phyloP scores from a whole-genome alignment of 37 sponge, comb jelly and placozoan genomes.

The Oscarella lobularis region DNA sequence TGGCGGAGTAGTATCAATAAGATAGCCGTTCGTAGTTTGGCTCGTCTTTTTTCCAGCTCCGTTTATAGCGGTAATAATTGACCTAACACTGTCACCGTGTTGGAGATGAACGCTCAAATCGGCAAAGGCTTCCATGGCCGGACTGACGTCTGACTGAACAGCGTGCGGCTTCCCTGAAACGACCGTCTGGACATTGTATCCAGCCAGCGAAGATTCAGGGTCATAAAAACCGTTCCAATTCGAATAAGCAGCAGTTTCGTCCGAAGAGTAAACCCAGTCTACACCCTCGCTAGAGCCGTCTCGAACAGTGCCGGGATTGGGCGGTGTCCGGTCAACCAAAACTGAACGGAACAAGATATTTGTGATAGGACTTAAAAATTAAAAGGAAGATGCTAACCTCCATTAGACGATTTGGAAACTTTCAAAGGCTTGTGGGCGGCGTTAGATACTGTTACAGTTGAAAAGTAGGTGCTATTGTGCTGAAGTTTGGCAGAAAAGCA shows the following conservation, averaged over 20 bases:
- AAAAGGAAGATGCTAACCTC: conserved; percentile 28
- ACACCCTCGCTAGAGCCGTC: not conserved
- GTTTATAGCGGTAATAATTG: not conserved
- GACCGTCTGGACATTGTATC: conserved; percentile 1
- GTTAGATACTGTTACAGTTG: conserved; percentile 45
- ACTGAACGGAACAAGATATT: conserved; percentile 25
- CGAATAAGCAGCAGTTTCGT: conserved; percentile 20
- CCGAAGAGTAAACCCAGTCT: conserved; percentile 24
- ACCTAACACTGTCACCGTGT: not conserved
- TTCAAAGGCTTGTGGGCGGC: conserved; percentile 19
- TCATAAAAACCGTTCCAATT: conserved; percentile 40
- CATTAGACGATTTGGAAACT: conserved; percentile 30
- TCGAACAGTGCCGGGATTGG: not conserved
- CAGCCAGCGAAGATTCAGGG: conserved; percentile 21
- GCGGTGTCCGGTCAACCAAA: conserved; percentile 19
- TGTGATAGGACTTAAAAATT: not conserved
- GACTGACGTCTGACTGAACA: not conserved
- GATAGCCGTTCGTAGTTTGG: not conserved
- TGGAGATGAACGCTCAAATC: not conserved
- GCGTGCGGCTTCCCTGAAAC: not conserved
- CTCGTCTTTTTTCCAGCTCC: not conserved
- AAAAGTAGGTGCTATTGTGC: conserved; percentile 48
- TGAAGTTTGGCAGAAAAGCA: conserved; percentile 2
- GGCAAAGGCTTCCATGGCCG: not conserved
- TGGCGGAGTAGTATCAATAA: not conserved